phyloP scores from a whole-genome alignment of 2,113 vertebrate genomes.

The Phaethon lepturus region DNA sequence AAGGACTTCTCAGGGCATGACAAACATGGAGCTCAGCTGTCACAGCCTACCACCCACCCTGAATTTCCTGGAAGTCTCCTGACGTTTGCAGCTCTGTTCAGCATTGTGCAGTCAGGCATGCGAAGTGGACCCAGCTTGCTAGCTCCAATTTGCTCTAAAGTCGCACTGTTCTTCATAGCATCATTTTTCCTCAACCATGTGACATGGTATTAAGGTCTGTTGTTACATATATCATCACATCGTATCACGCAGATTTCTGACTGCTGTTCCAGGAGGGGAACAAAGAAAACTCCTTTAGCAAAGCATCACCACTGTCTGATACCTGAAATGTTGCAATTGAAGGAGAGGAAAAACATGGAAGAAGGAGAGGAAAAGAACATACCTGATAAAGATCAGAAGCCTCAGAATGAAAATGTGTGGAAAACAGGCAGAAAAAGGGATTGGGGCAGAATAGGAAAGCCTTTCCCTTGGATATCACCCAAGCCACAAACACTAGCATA shows the following conservation, averaged over 20 bases:
- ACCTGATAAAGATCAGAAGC: neutral
- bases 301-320: neutral
- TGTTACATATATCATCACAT: neutral
- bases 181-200: neutral
- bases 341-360: neutral
- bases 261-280: neutral
- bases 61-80: constrained; percentile 25
- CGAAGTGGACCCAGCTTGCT: neutral
- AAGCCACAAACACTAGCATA: neutral
- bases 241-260: neutral
- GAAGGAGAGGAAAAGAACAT: neutral
- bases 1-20: constrained; percentile 43
- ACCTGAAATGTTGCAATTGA: neutral
- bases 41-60: constrained; percentile 58
- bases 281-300: neutral
- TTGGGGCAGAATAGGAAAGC: neutral
- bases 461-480: neutral
- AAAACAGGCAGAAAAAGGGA: neutral
- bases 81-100: neutral
- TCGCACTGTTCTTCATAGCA: neutral
- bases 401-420: neutral
- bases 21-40: constrained; percentile 17
- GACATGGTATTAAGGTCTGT: neutral
- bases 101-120: neutral
- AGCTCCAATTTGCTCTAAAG: neutral